phyloP scores from a whole-genome alignment of 2,888 invertebrate genomes.

The Phasia obesa region DNA sequence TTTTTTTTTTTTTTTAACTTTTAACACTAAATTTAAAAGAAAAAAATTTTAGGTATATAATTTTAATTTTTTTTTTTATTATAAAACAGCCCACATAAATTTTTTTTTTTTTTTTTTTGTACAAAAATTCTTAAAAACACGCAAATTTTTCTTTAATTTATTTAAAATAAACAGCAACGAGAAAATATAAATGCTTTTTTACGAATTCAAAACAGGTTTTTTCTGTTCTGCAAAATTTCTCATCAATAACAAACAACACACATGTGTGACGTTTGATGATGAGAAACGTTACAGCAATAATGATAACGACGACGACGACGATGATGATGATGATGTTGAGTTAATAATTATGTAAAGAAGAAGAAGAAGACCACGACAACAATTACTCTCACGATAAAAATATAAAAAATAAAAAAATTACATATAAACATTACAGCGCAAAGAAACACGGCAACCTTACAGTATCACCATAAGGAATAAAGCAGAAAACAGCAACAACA shows the following conservation, averaged over 20 bases:
- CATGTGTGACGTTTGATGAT: conserved; percentile 66
- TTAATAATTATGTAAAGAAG: conserved; percentile 37
- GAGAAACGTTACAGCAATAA: conserved; percentile 62
- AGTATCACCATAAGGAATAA: conserved; percentile 33
- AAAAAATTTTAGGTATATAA: neutral
- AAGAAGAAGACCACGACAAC: conserved; percentile 19
- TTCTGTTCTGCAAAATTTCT: conserved; percentile 29
- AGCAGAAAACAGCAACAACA: conserved; percentile 2
- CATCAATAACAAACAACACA: conserved; percentile 50
- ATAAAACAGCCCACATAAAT: conserved; percentile 29
- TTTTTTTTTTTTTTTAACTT: conserved; percentile 32
- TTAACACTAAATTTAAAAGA: conserved; percentile 48
- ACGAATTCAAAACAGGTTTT: conserved; percentile 58
- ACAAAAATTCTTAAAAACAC: conserved; percentile 42
- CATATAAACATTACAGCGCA: neutral
- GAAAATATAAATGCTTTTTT: conserved; percentile 28
- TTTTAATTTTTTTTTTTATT: neutral
- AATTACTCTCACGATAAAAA: conserved; percentile 4
- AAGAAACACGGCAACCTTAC: conserved; percentile 9
- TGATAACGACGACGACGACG: conserved; percentile 49
- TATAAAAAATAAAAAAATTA: neutral
- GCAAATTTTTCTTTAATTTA: conserved; percentile 36
- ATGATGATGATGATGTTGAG: conserved; percentile 47
- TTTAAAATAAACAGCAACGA: conserved; percentile 4
- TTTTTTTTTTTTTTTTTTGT: no score